Evolutionary conservation across 2,113 vertebrate genomes (phyloP).

Genomic region (Anoura caudifer): DNA sequence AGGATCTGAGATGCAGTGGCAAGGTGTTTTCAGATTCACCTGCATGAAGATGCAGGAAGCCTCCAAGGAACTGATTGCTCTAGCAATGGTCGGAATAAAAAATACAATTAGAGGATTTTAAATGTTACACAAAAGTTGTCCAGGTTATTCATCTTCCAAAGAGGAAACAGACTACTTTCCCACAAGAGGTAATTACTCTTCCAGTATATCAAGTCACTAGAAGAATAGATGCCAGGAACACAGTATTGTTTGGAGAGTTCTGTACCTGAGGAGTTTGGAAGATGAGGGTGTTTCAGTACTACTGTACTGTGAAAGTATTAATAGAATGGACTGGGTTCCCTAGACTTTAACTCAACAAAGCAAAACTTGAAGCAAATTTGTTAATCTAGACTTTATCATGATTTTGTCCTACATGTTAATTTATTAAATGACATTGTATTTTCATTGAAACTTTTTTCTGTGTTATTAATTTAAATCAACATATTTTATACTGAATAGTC

Average conservation of each 20-base stretch:
- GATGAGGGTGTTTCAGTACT: background rate
- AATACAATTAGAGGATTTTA: background rate
- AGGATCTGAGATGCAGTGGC: background rate
- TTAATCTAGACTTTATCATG: background rate
- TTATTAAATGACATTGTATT: slow-evolving; percentile 38
- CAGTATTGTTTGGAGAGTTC: background rate
- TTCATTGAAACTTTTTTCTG: slow-evolving; percentile 21
- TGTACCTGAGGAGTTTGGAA: background rate
- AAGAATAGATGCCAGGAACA: background rate
- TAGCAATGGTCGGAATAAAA: background rate
- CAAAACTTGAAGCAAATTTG: background rate
- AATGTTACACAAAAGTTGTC: background rate
- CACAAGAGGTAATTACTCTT: background rate
- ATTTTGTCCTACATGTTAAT: background rate
- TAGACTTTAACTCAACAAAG: background rate
- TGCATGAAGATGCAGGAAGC: background rate
- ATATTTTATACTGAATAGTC: slow-evolving; percentile 40
- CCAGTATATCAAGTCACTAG: background rate
- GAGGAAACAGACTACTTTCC: background rate
- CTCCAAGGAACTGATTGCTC: background rate
- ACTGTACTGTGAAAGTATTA: background rate
- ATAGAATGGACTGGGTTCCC: background rate
- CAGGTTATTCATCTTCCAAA: background rate
- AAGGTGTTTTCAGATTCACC: background rate
- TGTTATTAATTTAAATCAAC: slow-evolving; percentile 45